These are phyloP conservation scores for Eupithecia insigniata DNA, from an alignment of 2,888 invertebrate species.

Conservation along the genomic window DNA sequence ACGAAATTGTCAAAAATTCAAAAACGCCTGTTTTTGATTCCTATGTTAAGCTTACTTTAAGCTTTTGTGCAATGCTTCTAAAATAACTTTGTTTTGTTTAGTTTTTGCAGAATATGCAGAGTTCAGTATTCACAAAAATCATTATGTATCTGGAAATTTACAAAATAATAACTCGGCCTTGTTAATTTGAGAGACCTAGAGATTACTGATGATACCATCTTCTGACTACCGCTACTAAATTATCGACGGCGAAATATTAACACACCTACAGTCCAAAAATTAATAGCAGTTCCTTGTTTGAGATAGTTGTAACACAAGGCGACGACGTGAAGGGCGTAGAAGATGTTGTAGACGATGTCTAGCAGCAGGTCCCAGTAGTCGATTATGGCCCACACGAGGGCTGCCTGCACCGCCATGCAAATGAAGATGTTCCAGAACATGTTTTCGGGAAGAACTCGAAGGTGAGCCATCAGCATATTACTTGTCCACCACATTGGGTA, in stretches of 20 bases:
- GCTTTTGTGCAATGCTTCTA: no score
- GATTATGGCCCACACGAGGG: constrained; percentile 50
- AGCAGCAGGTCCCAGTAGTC: constrained; percentile 37
- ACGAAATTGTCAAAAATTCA: no score
- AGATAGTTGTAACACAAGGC: constrained; percentile 50
- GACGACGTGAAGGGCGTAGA: constrained; percentile 58
- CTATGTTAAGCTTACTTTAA: no score
- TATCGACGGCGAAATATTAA: constrained; percentile 20
- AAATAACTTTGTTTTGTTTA: no score
- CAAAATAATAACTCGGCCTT: no score
- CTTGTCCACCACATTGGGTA: constrained; percentile 60
- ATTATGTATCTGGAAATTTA: no score
- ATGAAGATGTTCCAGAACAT: constrained; percentile 63
- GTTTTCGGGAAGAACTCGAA: constrained; percentile 57
- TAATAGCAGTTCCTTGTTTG: constrained; percentile 40
- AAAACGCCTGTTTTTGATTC: no score
- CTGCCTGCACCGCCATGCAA: constrained; percentile 52
- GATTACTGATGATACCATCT: no score
- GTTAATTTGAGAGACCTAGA: no score
- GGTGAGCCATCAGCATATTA: constrained; percentile 45
- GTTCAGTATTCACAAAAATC: no score
- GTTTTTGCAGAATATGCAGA: no score
- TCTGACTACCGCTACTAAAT: no score
- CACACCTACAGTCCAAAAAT: constrained; percentile 47
- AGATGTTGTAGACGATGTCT: constrained; percentile 56